Evolutionary conservation across 2,888 invertebrate genomes (phyloP).

Genomic region (Laothoe populi): DNA sequence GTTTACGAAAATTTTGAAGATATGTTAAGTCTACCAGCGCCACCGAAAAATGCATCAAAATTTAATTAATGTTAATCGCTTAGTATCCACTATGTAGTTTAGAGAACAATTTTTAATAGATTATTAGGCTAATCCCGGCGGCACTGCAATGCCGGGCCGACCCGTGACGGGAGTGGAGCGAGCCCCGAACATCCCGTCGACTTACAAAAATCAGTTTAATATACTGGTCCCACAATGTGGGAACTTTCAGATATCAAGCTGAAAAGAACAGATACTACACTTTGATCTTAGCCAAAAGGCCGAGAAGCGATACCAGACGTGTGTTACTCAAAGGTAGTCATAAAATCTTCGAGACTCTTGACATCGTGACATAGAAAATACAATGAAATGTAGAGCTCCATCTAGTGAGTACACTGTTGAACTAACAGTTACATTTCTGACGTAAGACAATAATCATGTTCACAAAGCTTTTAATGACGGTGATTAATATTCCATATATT

Average conservation of each 20-base stretch:
- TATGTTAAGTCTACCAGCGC: no score
- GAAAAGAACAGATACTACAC: constrained; percentile 37
- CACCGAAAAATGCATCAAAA: no score
- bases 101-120: neutral
- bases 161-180: neutral
- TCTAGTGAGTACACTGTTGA: constrained; percentile 31
- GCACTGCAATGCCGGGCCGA: constrained; percentile 4
- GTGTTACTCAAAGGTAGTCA: neutral
- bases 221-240: neutral
- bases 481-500: no score
- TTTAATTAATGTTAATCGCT: no score
- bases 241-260: no score
- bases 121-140: neutral
- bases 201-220: neutral
- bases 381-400: constrained; percentile 35
- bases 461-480: no score
- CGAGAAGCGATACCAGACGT: constrained; percentile 32
- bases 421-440: no score
- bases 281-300: constrained; percentile 40
- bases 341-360: constrained; percentile 31
- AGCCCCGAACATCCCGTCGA: no score
- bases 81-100: no score
- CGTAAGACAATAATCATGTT: no score
- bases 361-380: constrained; percentile 35
- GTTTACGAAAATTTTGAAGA: no score